Conservation (phyloP, 2,888 invertebrate species). For the Neocrepidodera transversa region DNA sequence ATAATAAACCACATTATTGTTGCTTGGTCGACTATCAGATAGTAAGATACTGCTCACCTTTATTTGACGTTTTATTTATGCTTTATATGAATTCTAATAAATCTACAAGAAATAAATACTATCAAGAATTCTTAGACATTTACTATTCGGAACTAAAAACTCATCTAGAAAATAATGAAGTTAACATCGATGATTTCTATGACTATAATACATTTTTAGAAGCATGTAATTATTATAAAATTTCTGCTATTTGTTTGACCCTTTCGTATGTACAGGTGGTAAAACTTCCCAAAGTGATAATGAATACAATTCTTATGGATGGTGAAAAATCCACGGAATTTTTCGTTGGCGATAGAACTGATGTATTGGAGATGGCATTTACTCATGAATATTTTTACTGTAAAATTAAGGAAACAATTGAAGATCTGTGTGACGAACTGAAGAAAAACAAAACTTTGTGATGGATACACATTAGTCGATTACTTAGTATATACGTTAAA, state of each 20-base stretch:
- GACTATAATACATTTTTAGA: conserved; percentile 39
- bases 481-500: too few relatives aligned
- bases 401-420: conserved; percentile 15
- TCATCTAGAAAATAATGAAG: conserved; percentile 34
- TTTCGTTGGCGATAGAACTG: conserved; percentile 37
- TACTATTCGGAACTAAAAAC: conserved; percentile 41
- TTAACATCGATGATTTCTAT: conserved; percentile 38
- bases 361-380: conserved; percentile 13
- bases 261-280: conserved; percentile 36
- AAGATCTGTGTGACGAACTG: conserved; percentile 29
- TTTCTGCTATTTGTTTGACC: conserved; percentile 37
- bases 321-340: conserved; percentile 33
- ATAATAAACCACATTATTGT: background rate
- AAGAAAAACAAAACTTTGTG: background rate
- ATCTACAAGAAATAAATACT: conserved; percentile 34
- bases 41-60: conserved; percentile 67
- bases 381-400: conserved; percentile 1
- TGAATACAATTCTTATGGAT: conserved; percentile 38
- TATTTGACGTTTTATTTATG: conserved; percentile 66
- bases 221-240: conserved; percentile 39
- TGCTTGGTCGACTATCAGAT: conserved; percentile 51
- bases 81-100: conserved; percentile 40
- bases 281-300: conserved; percentile 34
- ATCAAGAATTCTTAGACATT: conserved; percentile 36
- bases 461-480: too few relatives aligned